phyloP scores from a whole-genome alignment of 2,888 invertebrate species.

The Parnassius apollo region DNA sequence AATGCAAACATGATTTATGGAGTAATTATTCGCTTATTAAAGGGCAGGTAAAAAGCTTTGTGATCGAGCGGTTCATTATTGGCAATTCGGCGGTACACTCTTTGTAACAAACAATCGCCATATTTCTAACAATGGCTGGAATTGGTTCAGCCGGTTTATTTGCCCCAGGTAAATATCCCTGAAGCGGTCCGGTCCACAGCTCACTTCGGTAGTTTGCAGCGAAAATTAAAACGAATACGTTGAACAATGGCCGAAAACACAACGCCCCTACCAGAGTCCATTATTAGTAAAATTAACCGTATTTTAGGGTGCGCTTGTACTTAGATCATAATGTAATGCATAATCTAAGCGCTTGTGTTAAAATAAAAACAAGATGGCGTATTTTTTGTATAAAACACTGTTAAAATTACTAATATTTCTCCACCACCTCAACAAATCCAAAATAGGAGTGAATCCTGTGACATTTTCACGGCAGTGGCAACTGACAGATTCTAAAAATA shows the following conservation, averaged over 20 bases:
- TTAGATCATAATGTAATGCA: too few relatives aligned
- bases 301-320: too few relatives aligned
- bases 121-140: constrained; percentile 60
- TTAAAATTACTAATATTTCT: too few relatives aligned
- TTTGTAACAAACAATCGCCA: constrained; percentile 48
- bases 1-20: not conserved
- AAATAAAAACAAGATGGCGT: too few relatives aligned
- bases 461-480: too few relatives aligned
- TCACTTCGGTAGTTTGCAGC: constrained; percentile 51
- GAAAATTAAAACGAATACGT: constrained; percentile 50
- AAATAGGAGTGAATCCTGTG: too few relatives aligned
- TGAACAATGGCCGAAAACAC: constrained; percentile 38
- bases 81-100: constrained; percentile 30
- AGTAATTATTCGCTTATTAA: not conserved
- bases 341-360: too few relatives aligned
- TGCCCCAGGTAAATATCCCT: constrained; percentile 46
- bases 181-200: constrained; percentile 40
- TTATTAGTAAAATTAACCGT: not conserved
- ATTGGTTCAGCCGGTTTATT: constrained; percentile 46
- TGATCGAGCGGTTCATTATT: not conserved
- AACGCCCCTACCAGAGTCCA: constrained; percentile 26
- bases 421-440: too few relatives aligned
- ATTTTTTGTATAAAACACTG: too few relatives aligned
- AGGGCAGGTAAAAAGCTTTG: constrained; percentile 3
- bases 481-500: too few relatives aligned